Conservation (phyloP, 2,113 vertebrate species). For the Mixornis gularis region DNA sequence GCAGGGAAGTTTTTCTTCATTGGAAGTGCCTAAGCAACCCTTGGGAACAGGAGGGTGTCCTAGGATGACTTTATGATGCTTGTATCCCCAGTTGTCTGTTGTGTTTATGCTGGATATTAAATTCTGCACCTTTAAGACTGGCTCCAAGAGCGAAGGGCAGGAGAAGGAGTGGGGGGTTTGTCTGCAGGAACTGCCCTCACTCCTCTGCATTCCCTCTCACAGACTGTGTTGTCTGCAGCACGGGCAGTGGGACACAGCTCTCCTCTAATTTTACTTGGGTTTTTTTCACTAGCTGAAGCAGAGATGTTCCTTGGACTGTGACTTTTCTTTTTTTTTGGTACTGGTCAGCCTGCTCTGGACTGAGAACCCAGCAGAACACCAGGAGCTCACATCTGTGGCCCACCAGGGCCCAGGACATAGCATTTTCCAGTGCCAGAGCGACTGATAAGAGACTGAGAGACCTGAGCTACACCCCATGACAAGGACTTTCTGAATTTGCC, state of each 20-base stretch:
- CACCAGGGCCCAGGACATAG: too few relatives aligned
- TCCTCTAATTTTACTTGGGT: not conserved
- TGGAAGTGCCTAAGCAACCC: not conserved
- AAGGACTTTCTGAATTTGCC: not conserved
- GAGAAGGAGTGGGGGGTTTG: not conserved
- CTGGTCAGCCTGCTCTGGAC: not conserved
- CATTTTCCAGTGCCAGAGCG: not conserved
- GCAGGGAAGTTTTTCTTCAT: not conserved
- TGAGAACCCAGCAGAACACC: not conserved
- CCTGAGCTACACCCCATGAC: not conserved
- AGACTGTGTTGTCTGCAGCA: not conserved
- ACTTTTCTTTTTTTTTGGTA: not conserved
- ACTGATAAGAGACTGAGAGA: not conserved
- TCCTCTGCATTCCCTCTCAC: not conserved
- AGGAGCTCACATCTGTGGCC: not conserved
- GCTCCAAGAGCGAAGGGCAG: not conserved
- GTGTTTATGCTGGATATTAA: not conserved
- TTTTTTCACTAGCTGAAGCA: not conserved
- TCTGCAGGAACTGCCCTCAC: not conserved
- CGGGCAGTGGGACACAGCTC: not conserved
- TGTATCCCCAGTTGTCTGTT: not conserved
- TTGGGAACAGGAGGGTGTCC: not conserved
- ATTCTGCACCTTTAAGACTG: not conserved
- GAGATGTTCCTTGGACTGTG: not conserved
- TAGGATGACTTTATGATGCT: not conserved